Conservation (phyloP, 1,140 invertebrate genomes). For the Drosophila mayri region DNA sequence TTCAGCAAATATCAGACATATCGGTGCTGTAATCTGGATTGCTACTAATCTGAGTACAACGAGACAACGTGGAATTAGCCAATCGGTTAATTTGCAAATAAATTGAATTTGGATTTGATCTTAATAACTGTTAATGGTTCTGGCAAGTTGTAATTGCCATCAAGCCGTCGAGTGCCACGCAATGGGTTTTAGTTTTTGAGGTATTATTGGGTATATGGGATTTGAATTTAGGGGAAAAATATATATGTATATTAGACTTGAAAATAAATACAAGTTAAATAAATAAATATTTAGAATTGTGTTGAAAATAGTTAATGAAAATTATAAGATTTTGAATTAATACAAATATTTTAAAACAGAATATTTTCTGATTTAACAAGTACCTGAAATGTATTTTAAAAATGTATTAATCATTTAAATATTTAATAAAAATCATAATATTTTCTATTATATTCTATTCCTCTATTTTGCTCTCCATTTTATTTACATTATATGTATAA, state of each 20-base stretch:
- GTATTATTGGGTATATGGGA: not conserved
- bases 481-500: no score
- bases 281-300: no score
- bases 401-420: no score
- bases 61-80: slow-evolving; percentile 33
- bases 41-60: slow-evolving; percentile 38
- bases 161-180: slow-evolving; percentile 26
- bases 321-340: not conserved
- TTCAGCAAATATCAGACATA: slow-evolving; percentile 35
- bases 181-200: not conserved
- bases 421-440: no score
- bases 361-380: no score
- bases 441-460: no score
- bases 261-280: no score
- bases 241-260: no score
- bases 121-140: slow-evolving; percentile 68
- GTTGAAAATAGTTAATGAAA: no score
- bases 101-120: slow-evolving; percentile 61
- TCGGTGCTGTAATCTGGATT: slow-evolving; percentile 20
- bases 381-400: no score
- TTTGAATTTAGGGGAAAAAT: not conserved
- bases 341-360: not conserved
- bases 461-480: no score
- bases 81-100: slow-evolving; percentile 62
- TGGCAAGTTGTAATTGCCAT: slow-evolving; percentile 43